These are phyloP conservation scores for Harlomillsia oculata DNA, from an alignment of 1,140 invertebrate species.

Conservation along the genomic window DNA sequence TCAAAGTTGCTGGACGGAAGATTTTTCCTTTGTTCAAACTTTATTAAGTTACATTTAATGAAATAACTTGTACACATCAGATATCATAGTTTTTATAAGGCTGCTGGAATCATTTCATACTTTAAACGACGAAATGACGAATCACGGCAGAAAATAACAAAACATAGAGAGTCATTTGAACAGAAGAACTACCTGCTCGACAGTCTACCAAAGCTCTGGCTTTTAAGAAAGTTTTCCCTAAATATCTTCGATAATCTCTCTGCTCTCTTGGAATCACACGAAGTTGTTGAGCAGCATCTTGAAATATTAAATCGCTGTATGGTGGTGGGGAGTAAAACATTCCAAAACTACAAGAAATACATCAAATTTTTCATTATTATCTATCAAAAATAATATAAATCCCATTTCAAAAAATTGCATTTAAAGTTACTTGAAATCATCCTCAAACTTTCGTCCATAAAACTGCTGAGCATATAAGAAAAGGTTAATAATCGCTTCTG, in stretches of 20 bases:
- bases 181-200: slow-evolving; percentile 46
- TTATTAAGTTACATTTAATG: too few relatives aligned
- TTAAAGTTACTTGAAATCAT: slow-evolving; percentile 62
- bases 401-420: neutral
- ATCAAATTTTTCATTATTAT: too few relatives aligned
- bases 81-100: too few relatives aligned
- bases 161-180: neutral
- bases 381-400: slow-evolving; percentile 29
- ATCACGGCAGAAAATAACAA: too few relatives aligned
- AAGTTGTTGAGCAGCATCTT: slow-evolving; percentile 79
- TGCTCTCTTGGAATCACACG: slow-evolving; percentile 53
- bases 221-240: slow-evolving; percentile 64
- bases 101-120: too few relatives aligned
- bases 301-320: slow-evolving; percentile 80
- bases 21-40: too few relatives aligned
- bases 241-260: slow-evolving; percentile 56
- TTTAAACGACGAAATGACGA: too few relatives aligned
- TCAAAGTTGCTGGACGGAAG: too few relatives aligned
- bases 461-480: slow-evolving; percentile 83
- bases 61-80: too few relatives aligned
- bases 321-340: slow-evolving; percentile 76
- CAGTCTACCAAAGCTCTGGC: slow-evolving; percentile 68
- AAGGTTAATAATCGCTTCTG: slow-evolving; percentile 74
- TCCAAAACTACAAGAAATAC: slow-evolving; percentile 54
- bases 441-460: slow-evolving; percentile 70